Evolutionary conservation across 2,797 vertebrate species (phyloP).

Genomic region (Ataeniobius toweri): DNA sequence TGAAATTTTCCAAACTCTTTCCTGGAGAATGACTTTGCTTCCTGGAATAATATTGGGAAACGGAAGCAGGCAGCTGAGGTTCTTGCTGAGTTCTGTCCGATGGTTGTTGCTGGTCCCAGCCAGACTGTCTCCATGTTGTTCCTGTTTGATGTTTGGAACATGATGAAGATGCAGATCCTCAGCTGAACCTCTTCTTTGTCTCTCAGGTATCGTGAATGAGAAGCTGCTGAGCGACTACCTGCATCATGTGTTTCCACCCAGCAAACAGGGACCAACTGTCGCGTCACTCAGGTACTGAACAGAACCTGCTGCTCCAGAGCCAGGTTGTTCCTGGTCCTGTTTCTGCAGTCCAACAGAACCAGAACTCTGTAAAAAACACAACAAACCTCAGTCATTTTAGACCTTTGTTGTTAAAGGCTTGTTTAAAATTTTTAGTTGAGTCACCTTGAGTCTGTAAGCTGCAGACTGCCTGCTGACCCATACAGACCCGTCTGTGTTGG

Average conservation of each 20-base stretch:
- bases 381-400: too few species aligned
- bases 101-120: neutral
- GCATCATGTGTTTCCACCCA: constrained; percentile 85
- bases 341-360: neutral
- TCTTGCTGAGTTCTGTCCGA: neutral
- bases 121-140: neutral
- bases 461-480: neutral
- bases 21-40: too few species aligned
- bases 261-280: constrained; percentile 71
- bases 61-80: neutral
- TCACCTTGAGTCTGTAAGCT: too few species aligned
- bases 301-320: neutral
- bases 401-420: too few species aligned
- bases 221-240: constrained; percentile 92
- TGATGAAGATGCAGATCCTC: neutral
- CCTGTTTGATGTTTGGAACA: neutral
- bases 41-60: neutral
- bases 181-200: neutral
- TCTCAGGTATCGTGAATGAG: constrained; percentile 90
- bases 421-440: too few species aligned
- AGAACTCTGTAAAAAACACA: neutral
- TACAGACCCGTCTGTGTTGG: neutral
- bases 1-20: neutral
- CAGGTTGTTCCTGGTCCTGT: neutral
- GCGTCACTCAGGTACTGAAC: constrained; percentile 87